These are phyloP conservation scores for Rousettus madagascariensis DNA, from an alignment of 2,797 vertebrate genomes.

Conservation along the genomic window DNA sequence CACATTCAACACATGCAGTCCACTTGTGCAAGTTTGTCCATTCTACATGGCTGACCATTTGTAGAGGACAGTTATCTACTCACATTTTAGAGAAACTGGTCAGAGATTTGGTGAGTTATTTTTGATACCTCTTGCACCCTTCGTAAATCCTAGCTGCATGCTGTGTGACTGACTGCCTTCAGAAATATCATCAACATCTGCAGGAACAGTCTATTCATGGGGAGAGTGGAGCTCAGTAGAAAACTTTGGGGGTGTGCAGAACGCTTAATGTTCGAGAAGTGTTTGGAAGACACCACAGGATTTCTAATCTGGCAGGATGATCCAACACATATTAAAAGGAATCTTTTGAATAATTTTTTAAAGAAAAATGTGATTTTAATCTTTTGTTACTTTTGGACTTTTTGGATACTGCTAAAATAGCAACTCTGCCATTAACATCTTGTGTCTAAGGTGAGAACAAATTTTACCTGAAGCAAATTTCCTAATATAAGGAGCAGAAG, in stretches of 20 bases:
- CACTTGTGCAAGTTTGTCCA: background rate
- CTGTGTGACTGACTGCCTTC: background rate
- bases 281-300: background rate
- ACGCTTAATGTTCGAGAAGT: background rate
- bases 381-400: background rate
- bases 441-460: background rate
- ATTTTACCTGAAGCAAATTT: background rate
- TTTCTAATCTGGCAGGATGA: background rate
- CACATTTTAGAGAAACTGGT: background rate
- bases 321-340: background rate
- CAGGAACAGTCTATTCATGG: background rate
- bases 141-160: background rate
- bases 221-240: background rate
- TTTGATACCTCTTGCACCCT: background rate
- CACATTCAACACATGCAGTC: background rate
- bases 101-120: background rate
- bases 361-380: background rate
- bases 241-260: fast-evolving
- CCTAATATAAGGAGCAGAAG: background rate
- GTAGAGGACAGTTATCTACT: background rate
- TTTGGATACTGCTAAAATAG: background rate
- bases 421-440: background rate
- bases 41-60: background rate
- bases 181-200: background rate
- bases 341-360: background rate